A percentile compares a stretch with the other conserved stretches of the same genome.
phyloP scores from a whole-genome alignment of 2,797 vertebrate genomes.

The Potorous gilbertii region DNA sequence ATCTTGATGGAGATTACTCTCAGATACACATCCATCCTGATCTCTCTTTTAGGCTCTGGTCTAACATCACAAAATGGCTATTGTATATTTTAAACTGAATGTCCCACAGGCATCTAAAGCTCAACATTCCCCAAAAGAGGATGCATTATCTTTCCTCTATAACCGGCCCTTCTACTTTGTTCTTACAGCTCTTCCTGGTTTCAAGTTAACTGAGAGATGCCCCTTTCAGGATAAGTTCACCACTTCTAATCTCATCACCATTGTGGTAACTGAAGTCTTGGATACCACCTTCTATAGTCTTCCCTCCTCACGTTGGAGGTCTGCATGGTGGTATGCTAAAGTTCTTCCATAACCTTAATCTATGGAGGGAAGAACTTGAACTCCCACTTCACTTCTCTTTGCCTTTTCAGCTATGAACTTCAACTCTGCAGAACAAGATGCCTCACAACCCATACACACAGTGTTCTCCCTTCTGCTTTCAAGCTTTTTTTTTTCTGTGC shows the following conservation, averaged over 20 bases:
- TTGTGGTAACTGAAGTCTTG: not conserved
- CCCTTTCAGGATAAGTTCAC: not conserved
- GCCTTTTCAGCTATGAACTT: not conserved
- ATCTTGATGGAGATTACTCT: too few relatives aligned
- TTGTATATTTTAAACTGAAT: too few relatives aligned
- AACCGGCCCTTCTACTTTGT: not conserved
- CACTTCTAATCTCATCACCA: not conserved
- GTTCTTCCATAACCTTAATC: not conserved
- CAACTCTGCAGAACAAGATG: not conserved
- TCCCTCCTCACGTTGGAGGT: not conserved
- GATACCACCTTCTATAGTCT: not conserved
- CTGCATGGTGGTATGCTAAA: not conserved
- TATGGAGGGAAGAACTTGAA: not conserved
- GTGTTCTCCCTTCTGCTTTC: not conserved
- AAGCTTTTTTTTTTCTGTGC: not conserved
- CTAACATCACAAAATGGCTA: too few relatives aligned
- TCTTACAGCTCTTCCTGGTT: not conserved
- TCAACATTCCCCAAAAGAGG: not conserved
- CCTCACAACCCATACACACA: not conserved
- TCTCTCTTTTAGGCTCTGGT: too few relatives aligned
- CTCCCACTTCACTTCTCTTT: not conserved
- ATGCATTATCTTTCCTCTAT: not conserved
- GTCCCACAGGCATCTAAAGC: not conserved
- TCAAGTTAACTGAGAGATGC: not conserved
- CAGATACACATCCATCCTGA: too few relatives aligned